phyloP scores from a whole-genome alignment of 2,113 vertebrate species.

The Ondatra zibethicus region DNA sequence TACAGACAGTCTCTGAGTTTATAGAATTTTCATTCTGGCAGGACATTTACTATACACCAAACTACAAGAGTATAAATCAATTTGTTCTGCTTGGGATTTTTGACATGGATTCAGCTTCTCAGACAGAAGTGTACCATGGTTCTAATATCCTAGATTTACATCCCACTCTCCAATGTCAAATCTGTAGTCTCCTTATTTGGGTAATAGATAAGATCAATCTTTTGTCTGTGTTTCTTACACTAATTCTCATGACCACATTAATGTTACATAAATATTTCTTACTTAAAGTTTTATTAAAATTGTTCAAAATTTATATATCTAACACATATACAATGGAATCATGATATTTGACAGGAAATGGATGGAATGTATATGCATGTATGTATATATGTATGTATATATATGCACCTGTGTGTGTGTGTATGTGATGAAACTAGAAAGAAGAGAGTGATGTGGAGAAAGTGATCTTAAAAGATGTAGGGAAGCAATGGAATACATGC shows the following conservation, averaged over 20 bases:
- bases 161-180: background rate
- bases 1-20: background rate
- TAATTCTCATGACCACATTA: background rate
- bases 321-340: background rate
- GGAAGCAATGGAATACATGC: no score
- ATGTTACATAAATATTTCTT: background rate
- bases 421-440: background rate
- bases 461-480: background rate
- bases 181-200: background rate
- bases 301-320: background rate
- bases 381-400: no score
- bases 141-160: background rate
- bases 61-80: background rate
- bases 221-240: background rate
- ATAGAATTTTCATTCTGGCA: background rate
- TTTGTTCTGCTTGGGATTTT: background rate
- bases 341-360: background rate
- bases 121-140: background rate
- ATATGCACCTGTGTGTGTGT: no score
- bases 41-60: background rate
- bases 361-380: background rate
- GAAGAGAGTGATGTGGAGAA: no score
- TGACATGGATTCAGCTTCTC: background rate
- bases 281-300: background rate
- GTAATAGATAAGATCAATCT: background rate